Conservation (phyloP, 2,113 vertebrate species). For the Percina caprodes region DNA sequence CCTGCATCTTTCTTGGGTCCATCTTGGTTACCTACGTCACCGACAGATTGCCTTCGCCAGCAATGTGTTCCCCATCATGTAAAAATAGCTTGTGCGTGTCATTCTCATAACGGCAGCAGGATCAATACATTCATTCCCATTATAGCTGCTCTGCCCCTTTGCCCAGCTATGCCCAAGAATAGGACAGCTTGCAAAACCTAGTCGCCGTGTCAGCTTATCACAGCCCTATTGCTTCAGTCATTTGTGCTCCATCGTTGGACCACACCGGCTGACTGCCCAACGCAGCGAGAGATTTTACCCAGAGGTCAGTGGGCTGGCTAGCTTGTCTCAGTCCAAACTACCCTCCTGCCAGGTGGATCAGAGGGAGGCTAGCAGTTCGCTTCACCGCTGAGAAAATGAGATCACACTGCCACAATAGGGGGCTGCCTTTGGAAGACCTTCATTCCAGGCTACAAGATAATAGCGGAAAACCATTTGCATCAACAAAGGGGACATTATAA, state of each 20-base stretch:
- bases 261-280: constrained; percentile 65
- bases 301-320: constrained; percentile 77
- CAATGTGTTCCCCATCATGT: constrained; percentile 77
- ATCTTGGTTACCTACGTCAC: constrained; percentile 77
- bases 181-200: constrained; percentile 85
- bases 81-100: constrained; percentile 84
- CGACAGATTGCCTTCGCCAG: constrained; percentile 72
- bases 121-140: constrained; percentile 85
- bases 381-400: constrained; percentile 75
- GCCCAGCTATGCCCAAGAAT: constrained; percentile 72
- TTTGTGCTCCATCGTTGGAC: constrained; percentile 62
- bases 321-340: constrained; percentile 67
- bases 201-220: constrained; percentile 83
- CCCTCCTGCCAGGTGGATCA: constrained; percentile 78
- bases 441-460: constrained; percentile 72
- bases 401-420: constrained; percentile 71
- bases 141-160: constrained; percentile 75
- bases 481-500: constrained; percentile 70
- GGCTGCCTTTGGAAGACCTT: constrained; percentile 76
- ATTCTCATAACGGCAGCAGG: constrained; percentile 76
- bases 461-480: constrained; percentile 77
- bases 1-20: constrained; percentile 5
- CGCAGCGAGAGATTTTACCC: constrained; percentile 74
- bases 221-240: constrained; percentile 75
- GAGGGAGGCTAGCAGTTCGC: constrained; percentile 67